Base-by-base conservation (phyloP, 2,113 vertebrate species). In the Irena cyanogastra region DNA sequence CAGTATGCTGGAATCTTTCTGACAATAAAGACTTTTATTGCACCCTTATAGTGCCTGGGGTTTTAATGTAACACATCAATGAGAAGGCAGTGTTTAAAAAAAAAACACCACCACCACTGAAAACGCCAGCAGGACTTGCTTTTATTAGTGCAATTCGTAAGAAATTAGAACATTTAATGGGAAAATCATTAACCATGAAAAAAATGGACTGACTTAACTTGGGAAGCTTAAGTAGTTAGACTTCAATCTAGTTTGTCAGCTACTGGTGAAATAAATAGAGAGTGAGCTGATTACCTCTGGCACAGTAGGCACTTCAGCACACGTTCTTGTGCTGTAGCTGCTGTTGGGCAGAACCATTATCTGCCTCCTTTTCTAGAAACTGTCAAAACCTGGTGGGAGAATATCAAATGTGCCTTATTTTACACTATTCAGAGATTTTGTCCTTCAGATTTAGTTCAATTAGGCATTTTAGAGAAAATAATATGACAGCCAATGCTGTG, bases 11-110 rank as follows among this genome's bases (percentile, higher is more conserved):
- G 95, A 96, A 65, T 94, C 86, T 82, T 93, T 95, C 93, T 91
- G 78, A 95, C 92, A 95, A 90, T 96, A 88, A 97, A 96, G 94
- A 84, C 80, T 96, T 95, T 57, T 94, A 87, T 92, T 97, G 83
- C 87, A 95, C 91, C 77, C 82, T 98, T 19, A 3, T 95, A 96
- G 77, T 96, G 97, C 98, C 98, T 97, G 98, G 94, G 97, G 97
- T 97, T 98, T 98, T 98, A 98, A 98, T 98, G 98, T 98, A 98
- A 98, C 97, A 98, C 98, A 98, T 98, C 97, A 98, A 49, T 97
- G 98, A 97, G 97, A 97, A 98, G 93, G 60, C 96, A 97, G 72
- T 42, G 5, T 95, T 97, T 96, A 76, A 86, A 96, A 95, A 96
- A 95, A 65, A 90, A 65, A 4, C 65, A 56, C 69, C 28, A 61